These are phyloP conservation scores for Stratiomys singularior DNA, from an alignment of 2,888 invertebrate genomes.

Conservation along the genomic window DNA sequence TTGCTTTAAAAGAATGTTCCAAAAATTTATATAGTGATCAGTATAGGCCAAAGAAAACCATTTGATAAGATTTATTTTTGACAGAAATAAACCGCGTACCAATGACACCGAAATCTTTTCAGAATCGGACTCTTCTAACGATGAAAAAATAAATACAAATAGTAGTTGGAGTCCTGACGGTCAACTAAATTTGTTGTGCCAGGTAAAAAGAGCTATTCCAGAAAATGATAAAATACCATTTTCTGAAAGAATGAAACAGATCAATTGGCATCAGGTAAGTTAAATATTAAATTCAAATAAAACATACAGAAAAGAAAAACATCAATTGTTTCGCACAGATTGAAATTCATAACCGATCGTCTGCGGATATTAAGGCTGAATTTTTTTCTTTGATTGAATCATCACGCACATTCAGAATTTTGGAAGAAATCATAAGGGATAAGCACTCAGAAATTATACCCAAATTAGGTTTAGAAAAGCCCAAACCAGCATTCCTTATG, in stretches of 20 bases:
- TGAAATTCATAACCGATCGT: not conserved
- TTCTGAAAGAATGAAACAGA: not conserved
- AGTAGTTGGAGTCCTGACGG: not conserved
- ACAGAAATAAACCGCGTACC: no score
- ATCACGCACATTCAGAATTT: not conserved
- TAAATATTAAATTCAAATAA: not conserved
- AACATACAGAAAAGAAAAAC: not conserved
- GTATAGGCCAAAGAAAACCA: no score
- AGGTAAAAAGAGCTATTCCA: not conserved
- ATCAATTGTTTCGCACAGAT: not conserved
- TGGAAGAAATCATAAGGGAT: slow-evolving; percentile 5
- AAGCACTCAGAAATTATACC: not conserved
- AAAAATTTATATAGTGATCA: no score
- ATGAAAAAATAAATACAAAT: not conserved
- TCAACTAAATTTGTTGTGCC: not conserved
- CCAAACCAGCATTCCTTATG: not conserved
- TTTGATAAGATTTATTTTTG: no score
- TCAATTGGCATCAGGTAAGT: slow-evolving; percentile 18
- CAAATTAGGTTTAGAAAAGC: not conserved
- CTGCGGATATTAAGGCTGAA: not conserved
- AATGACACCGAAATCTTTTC: no score
- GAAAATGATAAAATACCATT: not conserved
- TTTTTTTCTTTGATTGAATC: not conserved
- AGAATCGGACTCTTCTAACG: no score
- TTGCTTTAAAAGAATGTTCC: no score